A percentile compares a stretch with the other conserved stretches of the same genome.
These are phyloP conservation scores for Cataglyphis albicans DNA, from an alignment of 2,888 invertebrate genomes.

Conservation along the genomic window DNA sequence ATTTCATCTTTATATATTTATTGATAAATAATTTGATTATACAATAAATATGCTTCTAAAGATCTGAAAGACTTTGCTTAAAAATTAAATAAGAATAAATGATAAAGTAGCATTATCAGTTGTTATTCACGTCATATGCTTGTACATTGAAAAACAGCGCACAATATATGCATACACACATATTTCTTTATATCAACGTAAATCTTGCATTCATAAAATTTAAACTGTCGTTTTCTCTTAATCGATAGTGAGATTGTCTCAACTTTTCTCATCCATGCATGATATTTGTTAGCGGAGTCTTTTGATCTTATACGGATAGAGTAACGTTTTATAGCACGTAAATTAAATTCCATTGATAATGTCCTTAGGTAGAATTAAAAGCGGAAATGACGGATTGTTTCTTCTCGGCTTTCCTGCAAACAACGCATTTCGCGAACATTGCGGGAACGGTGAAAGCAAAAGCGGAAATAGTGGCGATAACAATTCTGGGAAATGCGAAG, in stretches of 20 bases:
- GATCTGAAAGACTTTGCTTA: not conserved
- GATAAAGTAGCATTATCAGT: not conserved
- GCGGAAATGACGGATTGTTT: conserved; percentile 32
- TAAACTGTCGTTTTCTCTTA: not conserved
- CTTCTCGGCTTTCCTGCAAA: not conserved
- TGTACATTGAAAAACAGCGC: not conserved
- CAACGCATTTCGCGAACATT: conserved; percentile 1
- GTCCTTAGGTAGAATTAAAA: conserved; percentile 31
- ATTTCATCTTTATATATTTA: not conserved
- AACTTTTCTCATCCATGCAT: not conserved
- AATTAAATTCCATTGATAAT: conserved; percentile 17
- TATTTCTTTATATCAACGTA: not conserved
- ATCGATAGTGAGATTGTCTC: conserved; percentile 12
- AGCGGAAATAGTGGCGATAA: conserved; percentile 73
- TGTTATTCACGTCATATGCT: not conserved
- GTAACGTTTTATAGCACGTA: not conserved
- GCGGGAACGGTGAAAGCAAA: conserved; percentile 77
- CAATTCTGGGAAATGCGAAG: conserved; percentile 73
- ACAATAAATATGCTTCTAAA: not conserved
- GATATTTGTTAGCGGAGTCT: not conserved
- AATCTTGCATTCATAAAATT: conserved; percentile 4
- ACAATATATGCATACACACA: too few species aligned
- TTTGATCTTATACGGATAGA: not conserved
- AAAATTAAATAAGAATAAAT: not conserved
- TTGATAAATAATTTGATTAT: not conserved